These are phyloP conservation scores for Apogon talboti DNA, from an alignment of 2,797 vertebrate genomes.

Conservation along the genomic window DNA sequence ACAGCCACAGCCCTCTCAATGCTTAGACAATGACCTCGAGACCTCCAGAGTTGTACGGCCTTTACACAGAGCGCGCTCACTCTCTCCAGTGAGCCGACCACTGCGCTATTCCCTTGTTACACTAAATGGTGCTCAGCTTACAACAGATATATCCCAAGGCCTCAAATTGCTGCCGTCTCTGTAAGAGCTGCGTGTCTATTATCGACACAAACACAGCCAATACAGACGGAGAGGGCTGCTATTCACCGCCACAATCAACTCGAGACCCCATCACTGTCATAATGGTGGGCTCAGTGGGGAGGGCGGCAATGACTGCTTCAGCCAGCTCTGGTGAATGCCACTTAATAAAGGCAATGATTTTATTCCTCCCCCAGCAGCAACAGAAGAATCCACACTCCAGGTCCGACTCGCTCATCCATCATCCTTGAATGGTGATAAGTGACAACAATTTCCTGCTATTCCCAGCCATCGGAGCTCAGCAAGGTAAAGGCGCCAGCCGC, in stretches of 20 bases:
- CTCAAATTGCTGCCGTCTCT: constrained; percentile 36
- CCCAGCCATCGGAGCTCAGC: constrained; percentile 37
- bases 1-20: constrained; percentile 13
- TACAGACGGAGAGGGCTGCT: constrained; percentile 36
- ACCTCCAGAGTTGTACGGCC: constrained; percentile 16
- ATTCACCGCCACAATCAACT: constrained; percentile 58
- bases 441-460: constrained; percentile 72
- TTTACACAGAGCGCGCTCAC: constrained; percentile 13
- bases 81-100: constrained; percentile 6
- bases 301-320: constrained; percentile 46
- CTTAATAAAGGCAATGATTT: constrained; percentile 81
- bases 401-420: constrained; percentile 69
- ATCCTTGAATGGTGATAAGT: constrained; percentile 73
- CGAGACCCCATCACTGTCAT: constrained; percentile 65
- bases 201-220: constrained; percentile 48
- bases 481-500: constrained; percentile 48
- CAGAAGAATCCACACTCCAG: constrained; percentile 70
- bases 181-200: constrained; percentile 52
- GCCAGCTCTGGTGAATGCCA: constrained; percentile 59
- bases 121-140: constrained; percentile 34
- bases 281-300: constrained; percentile 57
- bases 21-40: constrained; percentile 39
- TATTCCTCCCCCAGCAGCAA: constrained; percentile 62
- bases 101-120: constrained; percentile 27
- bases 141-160: constrained; percentile 51